Percentiles rank a stretch among this genome's conserved stretches.
phyloP scores from a whole-genome alignment of 1,140 invertebrate species.

The Drosophila willistoni region DNA sequence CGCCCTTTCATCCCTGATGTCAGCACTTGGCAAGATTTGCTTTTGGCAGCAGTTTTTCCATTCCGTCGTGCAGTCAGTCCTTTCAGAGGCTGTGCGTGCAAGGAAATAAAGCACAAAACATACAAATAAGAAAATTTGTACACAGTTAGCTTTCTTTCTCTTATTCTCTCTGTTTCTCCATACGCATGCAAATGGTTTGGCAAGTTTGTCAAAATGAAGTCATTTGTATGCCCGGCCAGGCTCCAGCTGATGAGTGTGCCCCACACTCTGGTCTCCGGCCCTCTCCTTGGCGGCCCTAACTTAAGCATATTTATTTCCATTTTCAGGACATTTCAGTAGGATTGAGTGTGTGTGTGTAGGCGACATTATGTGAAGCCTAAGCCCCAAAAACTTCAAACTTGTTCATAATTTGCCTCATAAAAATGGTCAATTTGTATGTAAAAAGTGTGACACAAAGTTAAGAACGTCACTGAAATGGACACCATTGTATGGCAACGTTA shows the following conservation, averaged over 20 bases:
- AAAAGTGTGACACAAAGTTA: slow-evolving; percentile 7
- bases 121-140: slow-evolving; percentile 59
- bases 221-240: slow-evolving; percentile 66
- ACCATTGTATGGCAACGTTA: background rate
- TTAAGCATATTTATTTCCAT: slow-evolving; percentile 32
- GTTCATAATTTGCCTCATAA: slow-evolving; percentile 65
- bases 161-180: background rate
- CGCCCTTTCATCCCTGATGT: background rate
- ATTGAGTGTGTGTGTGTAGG: slow-evolving; percentile 18
- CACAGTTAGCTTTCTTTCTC: slow-evolving; percentile 29
- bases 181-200: slow-evolving; percentile 67
- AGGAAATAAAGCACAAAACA: slow-evolving; percentile 8
- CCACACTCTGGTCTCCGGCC: background rate
- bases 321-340: slow-evolving; percentile 24
- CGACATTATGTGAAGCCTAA: slow-evolving; percentile 32
- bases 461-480: background rate
- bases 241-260: slow-evolving; percentile 20
- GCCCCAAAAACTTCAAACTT: slow-evolving; percentile 49
- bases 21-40: slow-evolving; percentile 4
- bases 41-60: background rate
- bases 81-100: background rate
- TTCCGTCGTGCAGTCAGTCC: background rate
- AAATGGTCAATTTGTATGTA: slow-evolving; percentile 61
- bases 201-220: slow-evolving; percentile 64
- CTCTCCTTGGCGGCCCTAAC: slow-evolving; percentile 1